Evolutionary conservation across 1,140 invertebrate genomes (phyloP), one percentile per base, ranked within the genome.

Genomic region (Drosophila subobscura): DNA sequence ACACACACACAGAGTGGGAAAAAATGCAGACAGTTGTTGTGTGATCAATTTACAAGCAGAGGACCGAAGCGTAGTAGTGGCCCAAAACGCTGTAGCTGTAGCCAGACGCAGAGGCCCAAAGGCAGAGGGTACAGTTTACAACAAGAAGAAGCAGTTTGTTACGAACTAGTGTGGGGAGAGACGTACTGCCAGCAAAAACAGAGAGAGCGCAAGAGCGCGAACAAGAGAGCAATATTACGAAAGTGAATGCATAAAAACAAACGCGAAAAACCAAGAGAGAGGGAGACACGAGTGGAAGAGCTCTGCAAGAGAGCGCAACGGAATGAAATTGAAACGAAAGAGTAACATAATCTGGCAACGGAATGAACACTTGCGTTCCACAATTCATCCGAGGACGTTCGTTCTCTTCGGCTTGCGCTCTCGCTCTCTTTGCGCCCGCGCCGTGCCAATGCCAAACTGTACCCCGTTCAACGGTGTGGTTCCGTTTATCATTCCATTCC

Each of bases 121-220:
- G 61, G 63, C 52, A 73, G 25, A 29, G 16, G 52, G 53, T 72
- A 61, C 67, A 72, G 57, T 72, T 61, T 63, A 68, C 72, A 68
- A 70, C 61, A 88, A 89, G 76, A 88, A 72, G 84, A 88, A 88
- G 79, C 83, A 79, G 83, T 83, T 88, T 88, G 83, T 88, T 81
- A 88, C 78, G 83, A 88, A 88, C 75, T 73, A 81, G 80, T 78
- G 83, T 88, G 75, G 83, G 84, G 83, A 86, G 81, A 71, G 78
- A 56, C 64, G 71, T 60, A 84, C 72, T 75, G 66, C 75, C 60
- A 79, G 64, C 79, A 83, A 83, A 83, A 83, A 81, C 79, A 81
- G 70, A 75, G 79, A 52, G 50, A 47, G 66, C 67, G 42, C 45
- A 49, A 33, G 63, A 16, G 33, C 57, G 44, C 58, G 42, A 23